A percentile compares a stretch with the other conserved stretches of the same genome.
Conservation (phyloP, 2,888 invertebrate species). For the Pyrrhia umbra region DNA sequence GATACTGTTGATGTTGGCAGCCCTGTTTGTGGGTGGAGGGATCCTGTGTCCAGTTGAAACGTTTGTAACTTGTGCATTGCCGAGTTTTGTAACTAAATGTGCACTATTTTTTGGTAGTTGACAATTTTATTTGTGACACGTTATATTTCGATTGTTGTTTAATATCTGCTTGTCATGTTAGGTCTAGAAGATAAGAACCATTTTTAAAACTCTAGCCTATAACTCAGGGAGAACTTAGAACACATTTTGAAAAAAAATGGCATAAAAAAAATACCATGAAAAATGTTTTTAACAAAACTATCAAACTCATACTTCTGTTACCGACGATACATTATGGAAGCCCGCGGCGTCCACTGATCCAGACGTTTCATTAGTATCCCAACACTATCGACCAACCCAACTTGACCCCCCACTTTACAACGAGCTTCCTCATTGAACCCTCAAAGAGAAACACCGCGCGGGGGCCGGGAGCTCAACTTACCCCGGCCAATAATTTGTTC, state of each 20-base stretch:
- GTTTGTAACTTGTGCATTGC: not conserved
- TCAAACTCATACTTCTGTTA: slow-evolving; percentile 25
- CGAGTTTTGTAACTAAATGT: not conserved
- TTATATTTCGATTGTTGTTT: not conserved
- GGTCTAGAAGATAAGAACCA: too few relatives aligned
- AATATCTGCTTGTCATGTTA: too few relatives aligned
- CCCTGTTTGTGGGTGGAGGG: slow-evolving; percentile 14
- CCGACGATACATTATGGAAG: slow-evolving; percentile 53
- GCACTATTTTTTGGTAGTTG: not conserved
- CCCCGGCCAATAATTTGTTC: slow-evolving; percentile 52
- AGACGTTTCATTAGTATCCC: slow-evolving; percentile 72
- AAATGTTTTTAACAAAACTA: not conserved
- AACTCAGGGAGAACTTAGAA: too few relatives aligned
- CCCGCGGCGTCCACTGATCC: slow-evolving; percentile 73
- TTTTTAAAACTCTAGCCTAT: too few relatives aligned
- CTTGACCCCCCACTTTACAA: slow-evolving; percentile 37
- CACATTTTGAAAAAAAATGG: too few relatives aligned
- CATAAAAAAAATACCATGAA: not conserved
- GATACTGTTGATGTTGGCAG: slow-evolving; percentile 45
- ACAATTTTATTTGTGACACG: not conserved
- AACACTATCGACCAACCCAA: slow-evolving; percentile 50
- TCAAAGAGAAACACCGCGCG: slow-evolving; percentile 33
- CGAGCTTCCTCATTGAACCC: slow-evolving; percentile 31
- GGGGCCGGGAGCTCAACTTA: slow-evolving; percentile 45
- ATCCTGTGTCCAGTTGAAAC: not conserved